Percentiles rank a stretch among this genome's conserved stretches.
Conservation (phyloP, 2,797 vertebrate species). For the Anolis apletophallus region DNA sequence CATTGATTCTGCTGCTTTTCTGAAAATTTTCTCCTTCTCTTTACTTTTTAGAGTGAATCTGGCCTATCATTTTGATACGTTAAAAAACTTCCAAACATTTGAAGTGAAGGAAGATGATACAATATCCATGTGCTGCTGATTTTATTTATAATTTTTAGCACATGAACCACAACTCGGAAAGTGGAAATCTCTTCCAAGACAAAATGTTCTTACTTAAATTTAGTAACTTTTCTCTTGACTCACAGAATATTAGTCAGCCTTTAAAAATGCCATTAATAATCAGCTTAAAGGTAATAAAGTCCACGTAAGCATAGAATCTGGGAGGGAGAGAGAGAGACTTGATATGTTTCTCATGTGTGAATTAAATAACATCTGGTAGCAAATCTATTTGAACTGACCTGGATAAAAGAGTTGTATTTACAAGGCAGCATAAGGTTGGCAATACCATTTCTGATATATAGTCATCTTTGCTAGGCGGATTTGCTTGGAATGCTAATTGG, state of each 20-base stretch:
- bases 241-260: conserved; percentile 19
- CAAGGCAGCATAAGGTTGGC: conserved; percentile 38
- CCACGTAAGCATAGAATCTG: neutral
- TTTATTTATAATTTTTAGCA: too few relatives aligned
- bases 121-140: neutral
- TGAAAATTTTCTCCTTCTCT: too few relatives aligned
- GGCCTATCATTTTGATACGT: neutral
- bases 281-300: neutral
- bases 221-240: conserved; percentile 25
- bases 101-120: neutral
- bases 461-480: conserved; percentile 45
- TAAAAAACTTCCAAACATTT: neutral
- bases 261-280: neutral
- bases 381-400: conserved; percentile 49
- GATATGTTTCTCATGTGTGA: conserved; percentile 42
- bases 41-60: neutral
- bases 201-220: conserved; percentile 15
- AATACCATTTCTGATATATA: conserved; percentile 32
- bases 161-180: conserved; percentile 4
- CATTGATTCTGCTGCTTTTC: neutral
- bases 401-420: conserved; percentile 13
- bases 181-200: neutral
- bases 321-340: conserved; percentile 29
- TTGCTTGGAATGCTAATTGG: conserved; percentile 40
- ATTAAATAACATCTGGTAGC: conserved; percentile 27